Evolutionary conservation across 2,797 vertebrate genomes (phyloP).

Genomic region (Neosilurus hyrtlii): DNA sequence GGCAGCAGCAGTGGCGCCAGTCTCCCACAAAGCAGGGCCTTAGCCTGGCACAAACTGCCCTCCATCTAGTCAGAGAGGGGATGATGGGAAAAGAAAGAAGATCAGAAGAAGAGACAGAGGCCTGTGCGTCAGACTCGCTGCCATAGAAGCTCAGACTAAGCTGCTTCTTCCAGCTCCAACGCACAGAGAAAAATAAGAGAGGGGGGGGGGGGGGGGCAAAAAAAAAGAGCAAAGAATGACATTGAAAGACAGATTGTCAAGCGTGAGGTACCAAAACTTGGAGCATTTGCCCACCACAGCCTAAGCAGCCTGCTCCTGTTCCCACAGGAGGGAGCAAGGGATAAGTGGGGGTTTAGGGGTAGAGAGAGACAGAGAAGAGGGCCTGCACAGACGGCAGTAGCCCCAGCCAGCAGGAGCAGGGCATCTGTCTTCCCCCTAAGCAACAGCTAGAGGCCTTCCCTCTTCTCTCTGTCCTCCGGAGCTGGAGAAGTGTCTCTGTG

Average conservation of each 20-base stretch:
- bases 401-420: conserved; percentile 72
- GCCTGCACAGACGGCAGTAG: conserved; percentile 64
- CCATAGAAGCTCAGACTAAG: conserved; percentile 29
- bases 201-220: not conserved
- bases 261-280: conserved; percentile 42
- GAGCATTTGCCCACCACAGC: conserved; percentile 32
- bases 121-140: conserved; percentile 39
- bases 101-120: conserved; percentile 36
- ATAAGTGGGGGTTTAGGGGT: conserved; percentile 48
- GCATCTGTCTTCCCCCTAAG: conserved; percentile 68
- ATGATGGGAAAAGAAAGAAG: conserved; percentile 36
- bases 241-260: conserved; percentile 42
- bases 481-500: conserved; percentile 42
- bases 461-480: conserved; percentile 28
- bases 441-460: conserved; percentile 63
- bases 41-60: conserved; percentile 55
- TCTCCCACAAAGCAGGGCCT: conserved; percentile 62
- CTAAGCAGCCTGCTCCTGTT: conserved; percentile 46
- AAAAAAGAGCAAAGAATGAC: conserved; percentile 6
- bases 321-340: conserved; percentile 42
- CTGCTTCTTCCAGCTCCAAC: conserved; percentile 25
- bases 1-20: conserved; percentile 57
- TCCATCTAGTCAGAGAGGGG: conserved; percentile 32
- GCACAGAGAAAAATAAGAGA: conserved; percentile 28
- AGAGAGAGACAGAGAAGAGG: conserved; percentile 55